Evolutionary conservation across 2,888 invertebrate species (phyloP).

Genomic region (Pterobdella sp.): DNA sequence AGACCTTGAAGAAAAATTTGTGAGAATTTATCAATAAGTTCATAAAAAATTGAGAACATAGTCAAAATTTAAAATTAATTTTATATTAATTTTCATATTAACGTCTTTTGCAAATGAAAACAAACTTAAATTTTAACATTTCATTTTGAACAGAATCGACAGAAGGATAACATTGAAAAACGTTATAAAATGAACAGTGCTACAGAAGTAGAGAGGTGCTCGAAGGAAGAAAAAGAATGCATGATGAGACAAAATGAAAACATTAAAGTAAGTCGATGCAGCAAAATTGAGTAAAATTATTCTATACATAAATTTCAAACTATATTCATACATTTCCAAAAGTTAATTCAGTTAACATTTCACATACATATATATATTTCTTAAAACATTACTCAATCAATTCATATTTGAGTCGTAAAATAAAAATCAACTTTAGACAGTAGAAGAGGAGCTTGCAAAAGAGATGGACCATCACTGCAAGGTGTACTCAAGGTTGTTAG

Average conservation of each 20-base stretch:
- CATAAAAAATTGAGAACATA: background rate
- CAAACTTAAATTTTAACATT: background rate
- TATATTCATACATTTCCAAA: background rate
- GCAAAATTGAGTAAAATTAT: background rate
- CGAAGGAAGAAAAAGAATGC: background rate
- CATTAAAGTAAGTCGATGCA: background rate
- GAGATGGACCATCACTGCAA: background rate
- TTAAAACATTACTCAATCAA: too few relatives aligned
- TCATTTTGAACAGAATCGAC: background rate
- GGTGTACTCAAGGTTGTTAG: background rate
- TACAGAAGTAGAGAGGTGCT: background rate
- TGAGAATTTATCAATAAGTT: background rate
- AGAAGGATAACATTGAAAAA: background rate
- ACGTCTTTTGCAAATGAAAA: background rate
- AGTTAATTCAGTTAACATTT: background rate
- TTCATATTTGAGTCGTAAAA: background rate
- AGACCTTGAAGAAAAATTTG: background rate
- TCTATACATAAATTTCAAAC: background rate
- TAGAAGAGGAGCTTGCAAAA: slow-evolving; percentile 1
- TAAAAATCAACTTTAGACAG: background rate
- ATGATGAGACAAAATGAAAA: background rate
- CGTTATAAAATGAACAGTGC: background rate
- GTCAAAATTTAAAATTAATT: background rate
- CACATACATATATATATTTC: background rate
- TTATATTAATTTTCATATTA: background rate